Percentiles rank a stretch among this genome's conserved stretches.
These are phyloP conservation scores for Bursaphelenchus mucronatus DNA, from an alignment of 1,140 invertebrate species.

Conservation along the genomic window DNA sequence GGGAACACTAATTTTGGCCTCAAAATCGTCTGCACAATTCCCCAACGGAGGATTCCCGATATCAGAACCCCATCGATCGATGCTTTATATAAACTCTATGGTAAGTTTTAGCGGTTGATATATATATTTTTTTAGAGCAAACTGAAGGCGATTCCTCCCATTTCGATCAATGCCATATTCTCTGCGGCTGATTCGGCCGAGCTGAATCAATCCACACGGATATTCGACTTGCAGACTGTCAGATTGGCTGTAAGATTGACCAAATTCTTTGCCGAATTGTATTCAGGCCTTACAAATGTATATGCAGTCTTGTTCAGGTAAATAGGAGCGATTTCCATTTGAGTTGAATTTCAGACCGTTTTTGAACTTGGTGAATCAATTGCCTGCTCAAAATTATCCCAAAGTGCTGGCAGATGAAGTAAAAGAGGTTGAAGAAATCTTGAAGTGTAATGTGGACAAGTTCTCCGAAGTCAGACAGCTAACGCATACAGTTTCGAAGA, in stretches of 20 bases:
- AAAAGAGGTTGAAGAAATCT: not conserved
- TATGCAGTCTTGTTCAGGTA: constrained; percentile 9
- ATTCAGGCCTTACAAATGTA: not conserved
- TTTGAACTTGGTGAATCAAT: not conserved
- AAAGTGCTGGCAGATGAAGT: not conserved
- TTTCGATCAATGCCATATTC: not conserved
- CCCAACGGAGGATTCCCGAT: constrained; percentile 5
- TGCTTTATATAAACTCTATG: constrained; percentile 8
- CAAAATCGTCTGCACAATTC: constrained; percentile 1
- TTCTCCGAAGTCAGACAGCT: not conserved
- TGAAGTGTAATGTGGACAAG: not conserved
- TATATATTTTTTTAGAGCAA: not conserved
- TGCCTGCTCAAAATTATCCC: constrained; percentile 11
- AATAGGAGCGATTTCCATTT: not conserved
- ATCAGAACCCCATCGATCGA: not conserved
- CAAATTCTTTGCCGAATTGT: constrained; percentile 13
- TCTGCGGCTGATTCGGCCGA: not conserved
- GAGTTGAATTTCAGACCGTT: constrained; percentile 7
- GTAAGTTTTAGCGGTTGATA: constrained; percentile 3
- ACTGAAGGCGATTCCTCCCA: not conserved
- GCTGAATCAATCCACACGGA: constrained; percentile 10
- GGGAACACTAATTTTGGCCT: constrained; percentile 5
- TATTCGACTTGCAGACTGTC: constrained; percentile 12
- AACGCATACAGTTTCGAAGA: constrained; percentile 4
- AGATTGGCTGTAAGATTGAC: not conserved